Evolutionary conservation across 2,888 invertebrate genomes (phyloP), one percentile per base, ranked within the genome.

Genomic region (Tenthredo amoena): DNA sequence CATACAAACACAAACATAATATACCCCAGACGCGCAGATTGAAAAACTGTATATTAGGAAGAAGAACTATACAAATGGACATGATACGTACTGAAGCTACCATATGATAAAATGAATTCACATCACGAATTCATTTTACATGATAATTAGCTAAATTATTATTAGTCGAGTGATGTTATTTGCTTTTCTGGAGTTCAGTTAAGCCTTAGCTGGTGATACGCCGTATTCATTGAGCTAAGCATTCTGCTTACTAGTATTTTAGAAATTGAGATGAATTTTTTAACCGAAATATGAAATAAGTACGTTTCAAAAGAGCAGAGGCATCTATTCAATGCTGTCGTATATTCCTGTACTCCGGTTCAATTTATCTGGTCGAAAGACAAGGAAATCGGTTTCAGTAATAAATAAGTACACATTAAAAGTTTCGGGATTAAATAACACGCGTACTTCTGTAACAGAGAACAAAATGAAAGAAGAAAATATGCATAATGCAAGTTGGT

Each of bases 1-100:
- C 77, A 85, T 43, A 85, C 65, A 85, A 85, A 79, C 85, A 84
- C 37, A 85, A 77, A 76, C 84, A 76, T 74, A 76, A 84, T 76
- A 84, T 62, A 76, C 7, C 62, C 62, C 81, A 81, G 40, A n/a
- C 37, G 81, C 81, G 31, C 62, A 37, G 12, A 81, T 62, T 65
- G 37, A 81, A 34, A 40, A 62, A 81, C 31, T 62, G 18, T 31
- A 62, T 81, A 62, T 21, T 62, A 31, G 12, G 34, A 43, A 65
- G 55, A 43, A 83, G 12, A 68, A 47, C 83, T 83, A 83, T 83
- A 83, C 68, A 74, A 74, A 74, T 77, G 81, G 65, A 62, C 81
- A 81, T 81, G 62, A 77, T 77, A 55, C 31, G n/a, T 50, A 34
- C 34, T n/a, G 77, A 77, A 77, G 50, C 77, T 77, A 40, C 2